These are phyloP conservation scores for Drosophila demipolita DNA, from an alignment of 2,888 invertebrate genomes.

Conservation along the genomic window DNA sequence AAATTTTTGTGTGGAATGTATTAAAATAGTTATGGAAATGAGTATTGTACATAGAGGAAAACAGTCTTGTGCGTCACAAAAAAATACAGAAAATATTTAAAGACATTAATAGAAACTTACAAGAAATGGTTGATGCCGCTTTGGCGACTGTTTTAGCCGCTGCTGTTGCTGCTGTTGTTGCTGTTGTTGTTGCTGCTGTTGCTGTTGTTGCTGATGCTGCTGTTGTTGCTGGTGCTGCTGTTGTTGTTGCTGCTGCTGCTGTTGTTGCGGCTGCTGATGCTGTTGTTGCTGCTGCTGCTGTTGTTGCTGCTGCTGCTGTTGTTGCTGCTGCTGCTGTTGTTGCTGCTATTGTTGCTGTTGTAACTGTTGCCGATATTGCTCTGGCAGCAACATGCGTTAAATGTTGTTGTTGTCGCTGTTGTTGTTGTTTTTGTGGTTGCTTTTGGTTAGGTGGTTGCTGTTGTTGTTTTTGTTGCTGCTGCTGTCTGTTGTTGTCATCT, in stretches of 20 bases:
- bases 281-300: conserved; percentile 45
- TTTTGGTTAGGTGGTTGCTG: conserved; percentile 40
- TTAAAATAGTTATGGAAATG: conserved; percentile 22
- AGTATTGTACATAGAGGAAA: conserved; percentile 21
- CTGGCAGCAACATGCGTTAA: conserved; percentile 37
- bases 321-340: conserved; percentile 33
- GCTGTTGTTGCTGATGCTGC: conserved; percentile 16
- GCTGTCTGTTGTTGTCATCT: conserved; percentile 47
- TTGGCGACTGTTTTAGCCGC: conserved; percentile 45
- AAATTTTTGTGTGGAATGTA: conserved; percentile 9
- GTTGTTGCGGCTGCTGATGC: conserved; percentile 29
- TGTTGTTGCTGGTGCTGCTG: conserved; percentile 37
- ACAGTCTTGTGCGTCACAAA: conserved; percentile 57
- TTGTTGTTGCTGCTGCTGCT: conserved; percentile 29
- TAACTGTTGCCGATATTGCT: conserved; percentile 44
- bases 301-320: conserved; percentile 38
- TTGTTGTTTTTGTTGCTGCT: conserved; percentile 29
- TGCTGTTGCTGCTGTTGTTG: conserved; percentile 32
- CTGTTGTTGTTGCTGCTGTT: conserved; percentile 25
- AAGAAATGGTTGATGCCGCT: conserved; percentile 84
- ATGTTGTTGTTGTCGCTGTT: conserved; percentile 33
- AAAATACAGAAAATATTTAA: conserved; percentile 26
- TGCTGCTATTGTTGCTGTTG: conserved; percentile 46
- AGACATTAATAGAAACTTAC: conserved; percentile 81
- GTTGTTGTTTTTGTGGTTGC: conserved; percentile 41